Conservation (phyloP, 1,140 invertebrate genomes). For the Drosophila ananassae region DNA sequence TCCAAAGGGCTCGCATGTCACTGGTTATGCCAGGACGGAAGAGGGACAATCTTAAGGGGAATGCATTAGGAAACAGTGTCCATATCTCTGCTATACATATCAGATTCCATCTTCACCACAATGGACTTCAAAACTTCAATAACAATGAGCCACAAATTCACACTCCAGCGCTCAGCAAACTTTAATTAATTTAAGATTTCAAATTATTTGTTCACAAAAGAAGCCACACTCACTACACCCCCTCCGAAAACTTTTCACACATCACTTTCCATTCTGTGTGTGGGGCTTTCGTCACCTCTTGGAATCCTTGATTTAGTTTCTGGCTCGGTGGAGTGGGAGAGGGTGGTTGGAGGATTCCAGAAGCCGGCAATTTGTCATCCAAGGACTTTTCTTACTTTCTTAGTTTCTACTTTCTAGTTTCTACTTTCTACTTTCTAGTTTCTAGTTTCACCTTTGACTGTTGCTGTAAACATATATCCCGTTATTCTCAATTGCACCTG, state of each 20-base stretch:
- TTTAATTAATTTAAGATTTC: conserved; percentile 45
- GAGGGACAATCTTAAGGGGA: no score
- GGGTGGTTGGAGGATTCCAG: conserved; percentile 5
- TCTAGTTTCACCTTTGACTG: conserved; percentile 36
- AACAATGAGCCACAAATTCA: background rate
- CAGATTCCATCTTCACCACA: no score
- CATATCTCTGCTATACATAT: background rate
- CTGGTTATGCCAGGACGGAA: background rate
- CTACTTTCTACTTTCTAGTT: background rate
- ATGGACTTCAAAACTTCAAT: background rate
- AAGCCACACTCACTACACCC: background rate
- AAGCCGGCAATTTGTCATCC: conserved; percentile 37
- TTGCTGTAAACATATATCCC: conserved; percentile 16
- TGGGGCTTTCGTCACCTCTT: conserved; percentile 20
- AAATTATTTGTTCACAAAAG: conserved; percentile 31
- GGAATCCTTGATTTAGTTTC: conserved; percentile 10
- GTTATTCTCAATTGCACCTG: conserved; percentile 41
- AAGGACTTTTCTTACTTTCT: background rate
- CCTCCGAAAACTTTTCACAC: conserved; percentile 15
- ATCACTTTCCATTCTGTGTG: conserved; percentile 2
- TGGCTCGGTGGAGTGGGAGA: background rate
- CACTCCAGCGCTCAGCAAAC: conserved; percentile 27
- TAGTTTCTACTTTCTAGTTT: background rate
- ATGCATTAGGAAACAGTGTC: background rate
- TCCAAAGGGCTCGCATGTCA: background rate